phyloP scores from a whole-genome alignment of 2,888 invertebrate species.

The Pyrgus malvae region DNA sequence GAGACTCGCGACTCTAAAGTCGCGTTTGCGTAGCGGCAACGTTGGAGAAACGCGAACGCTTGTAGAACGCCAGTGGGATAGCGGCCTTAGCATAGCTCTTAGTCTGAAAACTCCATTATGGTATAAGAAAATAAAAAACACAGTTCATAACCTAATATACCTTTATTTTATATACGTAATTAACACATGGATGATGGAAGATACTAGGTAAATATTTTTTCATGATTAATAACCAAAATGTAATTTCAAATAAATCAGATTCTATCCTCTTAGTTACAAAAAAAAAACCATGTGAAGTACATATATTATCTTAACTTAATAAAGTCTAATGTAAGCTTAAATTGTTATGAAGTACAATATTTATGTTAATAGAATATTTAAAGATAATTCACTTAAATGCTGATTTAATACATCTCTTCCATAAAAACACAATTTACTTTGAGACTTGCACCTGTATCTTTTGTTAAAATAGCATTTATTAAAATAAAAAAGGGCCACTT shows the following conservation, averaged over 20 bases:
- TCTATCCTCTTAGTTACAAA: conserved; percentile 58
- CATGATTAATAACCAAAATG: conserved; percentile 56
- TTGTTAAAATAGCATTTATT: conserved; percentile 42
- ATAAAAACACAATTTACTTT: conserved; percentile 50
- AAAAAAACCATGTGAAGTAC: conserved; percentile 45
- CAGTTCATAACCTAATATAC: conserved; percentile 61
- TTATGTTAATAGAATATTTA: conserved; percentile 38
- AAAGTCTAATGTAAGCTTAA: conserved; percentile 39
- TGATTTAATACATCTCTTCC: conserved; percentile 35
- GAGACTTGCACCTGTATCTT: conserved; percentile 66
- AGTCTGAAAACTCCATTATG: no score
- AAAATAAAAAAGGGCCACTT: conserved; percentile 43
- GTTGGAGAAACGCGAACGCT: no score
- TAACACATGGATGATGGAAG: conserved; percentile 59
- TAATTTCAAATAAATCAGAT: conserved; percentile 58
- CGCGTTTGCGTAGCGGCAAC: no score
- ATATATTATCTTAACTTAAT: conserved; percentile 31
- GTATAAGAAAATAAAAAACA: conserved; percentile 50
- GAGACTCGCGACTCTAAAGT: no score
- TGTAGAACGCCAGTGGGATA: no score
- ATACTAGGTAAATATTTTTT: conserved; percentile 50
- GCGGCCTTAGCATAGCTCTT: no score
- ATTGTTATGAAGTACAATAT: conserved; percentile 36
- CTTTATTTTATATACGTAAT: conserved; percentile 62
- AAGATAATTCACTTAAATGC: conserved; percentile 40